These are phyloP conservation scores for zebrafish (Danio rerio) DNA, from an alignment of 2,113 vertebrate genomes.

Conservation along the genomic window GRCz12tu NC_133192.1:7524001-7524500, in stretches of 20 bases:
- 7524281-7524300: slow-evolving; percentile 42
- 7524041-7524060: slow-evolving; percentile 42
- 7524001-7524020: slow-evolving; percentile 57
- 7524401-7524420: slow-evolving; percentile 85
- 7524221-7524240: slow-evolving; percentile 48
- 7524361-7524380: slow-evolving; percentile 28
- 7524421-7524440: slow-evolving; percentile 66
- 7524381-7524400: slow-evolving; percentile 50
- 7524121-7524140: slow-evolving; percentile 49
- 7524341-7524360: slow-evolving; percentile 29
- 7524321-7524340: slow-evolving; percentile 56
- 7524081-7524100: slow-evolving; percentile 53
- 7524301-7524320: slow-evolving; percentile 53
- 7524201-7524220: slow-evolving; percentile 39
- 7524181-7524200: slow-evolving; percentile 52
- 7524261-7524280: slow-evolving; percentile 30
- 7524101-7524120: slow-evolving; percentile 48
- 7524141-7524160: slow-evolving; percentile 43
- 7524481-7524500: slow-evolving; percentile 57
- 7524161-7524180: slow-evolving; percentile 52
- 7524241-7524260: slow-evolving; percentile 40
- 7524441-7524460: slow-evolving; percentile 34
- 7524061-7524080: slow-evolving; percentile 43
- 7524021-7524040: slow-evolving; percentile 54
- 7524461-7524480: slow-evolving; percentile 52